Percentiles rank a stretch among this genome's conserved stretches.
Evolutionary conservation across 2,888 invertebrate species (phyloP).

Genomic region (Argyresthia albistria): DNA sequence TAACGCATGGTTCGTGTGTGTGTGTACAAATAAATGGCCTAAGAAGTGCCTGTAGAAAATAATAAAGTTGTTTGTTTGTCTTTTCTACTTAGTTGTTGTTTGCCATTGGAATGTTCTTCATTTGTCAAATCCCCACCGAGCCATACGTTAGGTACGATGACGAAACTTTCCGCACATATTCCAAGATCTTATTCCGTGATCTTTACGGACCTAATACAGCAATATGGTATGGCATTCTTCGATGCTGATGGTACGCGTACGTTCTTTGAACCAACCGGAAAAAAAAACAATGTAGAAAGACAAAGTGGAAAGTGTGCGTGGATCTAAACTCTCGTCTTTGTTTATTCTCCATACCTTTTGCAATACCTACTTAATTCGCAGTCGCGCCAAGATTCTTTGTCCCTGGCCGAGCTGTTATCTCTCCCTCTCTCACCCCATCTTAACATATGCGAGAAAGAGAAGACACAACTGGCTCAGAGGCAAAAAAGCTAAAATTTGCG

Average conservation of each 20-base stretch:
- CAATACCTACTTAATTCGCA: no score
- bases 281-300: constrained; percentile 1
- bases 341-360: no score
- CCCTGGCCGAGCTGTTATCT: no score
- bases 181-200: no score
- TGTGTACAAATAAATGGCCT: background rate
- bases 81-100: constrained; percentile 2
- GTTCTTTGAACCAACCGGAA: constrained; percentile 5
- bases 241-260: background rate
- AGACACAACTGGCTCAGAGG: no score
- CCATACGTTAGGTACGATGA: background rate
- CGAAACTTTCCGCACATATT: no score
- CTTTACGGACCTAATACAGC: no score
- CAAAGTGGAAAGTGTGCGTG: background rate
- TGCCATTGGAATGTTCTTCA: constrained; percentile 4
- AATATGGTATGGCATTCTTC: background rate
- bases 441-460: no score
- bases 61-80: background rate
- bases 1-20: no score
- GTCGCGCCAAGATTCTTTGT: no score
- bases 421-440: no score
- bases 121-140: constrained; percentile 6
- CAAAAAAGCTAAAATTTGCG: no score
- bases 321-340: background rate
- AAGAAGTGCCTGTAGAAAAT: background rate